Evolutionary conservation across 2,888 invertebrate genomes (phyloP), one percentile per base, ranked within the genome.

Genomic region (Diachrysia chrysitis): DNA sequence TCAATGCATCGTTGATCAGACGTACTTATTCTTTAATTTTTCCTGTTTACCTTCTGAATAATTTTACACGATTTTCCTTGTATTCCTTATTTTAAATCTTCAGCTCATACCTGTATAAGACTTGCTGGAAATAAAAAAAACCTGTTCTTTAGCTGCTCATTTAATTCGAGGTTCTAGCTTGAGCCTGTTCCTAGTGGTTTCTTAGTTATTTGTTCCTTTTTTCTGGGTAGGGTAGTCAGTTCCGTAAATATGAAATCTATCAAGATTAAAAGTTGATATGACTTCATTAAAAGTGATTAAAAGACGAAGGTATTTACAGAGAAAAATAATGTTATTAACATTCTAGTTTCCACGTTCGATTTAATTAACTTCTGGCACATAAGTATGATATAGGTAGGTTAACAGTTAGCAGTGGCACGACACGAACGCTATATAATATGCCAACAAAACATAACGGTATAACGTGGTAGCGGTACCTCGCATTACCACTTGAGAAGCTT

Each of bases 21-120:
- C 9, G 0, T 9, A 51, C 53, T 48, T 21, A 62, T 59, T 56
- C 12, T 42, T 23, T 32, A 46, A 23, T 9, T 73, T 78, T 74
- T 74, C 78, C 79, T 78, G 79, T 74, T 78, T 69, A 66, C 58
- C n/a, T 65, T n/a, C 3, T 12, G 19, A 48, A 32, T 32, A 21
- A 21, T 19, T 19, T 12, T 21, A 12, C 48, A 19, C 2, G 10
- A 17, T 51, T 51, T 51, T 51, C 48, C 21, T 51, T 51, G 21
- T 51, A 51, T 12, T 21, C 10, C 19, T 19, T 48, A 19, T 48
- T 48, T 17, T 17, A 12, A 10, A 19, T 12, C 32, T 32, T 32
- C 19, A 17, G 19, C 9, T 19, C 42, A n/a, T 48, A 19, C 9
- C 17, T 17, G 37, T 37, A 37, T 48, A 48, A 48, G 10, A 21